Conservation (phyloP, 2,113 vertebrate species). For the Corythornis madagascariensis region DNA sequence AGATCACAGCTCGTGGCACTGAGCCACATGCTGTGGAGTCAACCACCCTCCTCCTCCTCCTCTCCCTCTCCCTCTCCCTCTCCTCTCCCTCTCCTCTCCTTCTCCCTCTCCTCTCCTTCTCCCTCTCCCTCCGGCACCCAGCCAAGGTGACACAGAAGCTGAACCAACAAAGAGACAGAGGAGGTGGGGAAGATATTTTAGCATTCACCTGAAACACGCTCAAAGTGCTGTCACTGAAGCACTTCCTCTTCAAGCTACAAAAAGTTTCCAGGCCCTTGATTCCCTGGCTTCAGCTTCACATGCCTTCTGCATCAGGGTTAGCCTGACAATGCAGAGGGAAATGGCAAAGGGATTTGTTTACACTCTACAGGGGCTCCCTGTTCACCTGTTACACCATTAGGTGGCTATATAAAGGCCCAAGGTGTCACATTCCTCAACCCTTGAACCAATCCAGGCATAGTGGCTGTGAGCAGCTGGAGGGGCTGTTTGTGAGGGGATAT, state of each 20-base stretch:
- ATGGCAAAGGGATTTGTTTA: conserved; percentile 19
- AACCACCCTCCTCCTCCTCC: not conserved
- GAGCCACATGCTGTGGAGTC: not conserved
- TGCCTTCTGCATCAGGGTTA: not conserved
- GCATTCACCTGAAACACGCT: not conserved
- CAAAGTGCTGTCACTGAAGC: not conserved
- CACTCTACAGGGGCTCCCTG: not conserved
- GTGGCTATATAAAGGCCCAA: conserved; percentile 2
- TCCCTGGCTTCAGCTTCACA: not conserved
- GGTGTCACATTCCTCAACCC: conserved; percentile 17
- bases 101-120: too few relatives aligned
- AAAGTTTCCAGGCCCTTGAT: not conserved
- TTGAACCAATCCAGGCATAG: not conserved
- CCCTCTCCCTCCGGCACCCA: too few relatives aligned
- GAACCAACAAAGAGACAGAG: not conserved
- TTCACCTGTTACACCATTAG: not conserved
- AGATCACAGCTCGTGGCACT: not conserved
- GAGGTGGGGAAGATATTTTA: not conserved
- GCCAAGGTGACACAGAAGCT: too few relatives aligned
- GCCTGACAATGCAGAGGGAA: not conserved
- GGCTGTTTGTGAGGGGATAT: conserved; percentile 11
- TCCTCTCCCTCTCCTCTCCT: not conserved
- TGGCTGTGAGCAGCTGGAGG: not conserved
- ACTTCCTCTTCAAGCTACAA: not conserved
- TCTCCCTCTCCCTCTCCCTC: fast-evolving